Conservation (phyloP, 1,140 invertebrate species). For the Bombus difficillimus region DNA sequence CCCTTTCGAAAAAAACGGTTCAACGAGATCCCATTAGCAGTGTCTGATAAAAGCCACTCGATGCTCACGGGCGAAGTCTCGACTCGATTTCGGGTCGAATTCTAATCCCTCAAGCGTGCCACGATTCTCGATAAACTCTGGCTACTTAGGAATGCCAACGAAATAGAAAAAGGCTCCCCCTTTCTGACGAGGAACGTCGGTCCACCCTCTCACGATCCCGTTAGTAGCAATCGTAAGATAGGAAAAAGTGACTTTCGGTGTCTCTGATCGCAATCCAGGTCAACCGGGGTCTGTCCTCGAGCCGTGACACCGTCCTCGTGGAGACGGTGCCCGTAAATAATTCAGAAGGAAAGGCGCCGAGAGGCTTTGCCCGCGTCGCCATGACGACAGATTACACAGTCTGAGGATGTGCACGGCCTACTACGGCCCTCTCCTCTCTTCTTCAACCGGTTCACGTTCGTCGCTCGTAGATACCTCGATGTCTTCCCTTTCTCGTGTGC, state of each 20-base stretch:
- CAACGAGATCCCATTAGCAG: conserved; percentile 5
- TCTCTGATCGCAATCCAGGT: conserved; percentile 68
- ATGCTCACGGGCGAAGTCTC: background rate
- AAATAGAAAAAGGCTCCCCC: conserved; percentile 44
- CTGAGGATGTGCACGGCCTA: conserved; percentile 64
- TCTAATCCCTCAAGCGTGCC: background rate
- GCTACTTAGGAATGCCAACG: conserved; percentile 18
- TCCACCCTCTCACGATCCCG: conserved; percentile 10
- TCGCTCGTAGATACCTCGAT: conserved; percentile 2
- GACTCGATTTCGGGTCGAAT: conserved; percentile 3
- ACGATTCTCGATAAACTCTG: background rate
- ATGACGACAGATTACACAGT: conserved; percentile 73
- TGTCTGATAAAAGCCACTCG: conserved; percentile 1
- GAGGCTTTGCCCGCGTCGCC: conserved; percentile 63
- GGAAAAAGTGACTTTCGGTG: conserved; percentile 58
- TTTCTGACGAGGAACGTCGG: background rate
- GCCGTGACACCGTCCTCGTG: conserved; percentile 60
- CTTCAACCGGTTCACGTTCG: conserved; percentile 23
- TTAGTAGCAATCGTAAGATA: conserved; percentile 41
- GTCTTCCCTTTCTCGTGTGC: background rate
- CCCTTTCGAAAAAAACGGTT: background rate
- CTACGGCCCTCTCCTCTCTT: conserved; percentile 23
- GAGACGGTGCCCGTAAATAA: conserved; percentile 71
- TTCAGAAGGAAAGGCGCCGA: conserved; percentile 69
- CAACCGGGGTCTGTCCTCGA: conserved; percentile 61